These are phyloP conservation scores for Ceuthmochares aereus DNA, from an alignment of 2,113 vertebrate genomes.

Conservation along the genomic window DNA sequence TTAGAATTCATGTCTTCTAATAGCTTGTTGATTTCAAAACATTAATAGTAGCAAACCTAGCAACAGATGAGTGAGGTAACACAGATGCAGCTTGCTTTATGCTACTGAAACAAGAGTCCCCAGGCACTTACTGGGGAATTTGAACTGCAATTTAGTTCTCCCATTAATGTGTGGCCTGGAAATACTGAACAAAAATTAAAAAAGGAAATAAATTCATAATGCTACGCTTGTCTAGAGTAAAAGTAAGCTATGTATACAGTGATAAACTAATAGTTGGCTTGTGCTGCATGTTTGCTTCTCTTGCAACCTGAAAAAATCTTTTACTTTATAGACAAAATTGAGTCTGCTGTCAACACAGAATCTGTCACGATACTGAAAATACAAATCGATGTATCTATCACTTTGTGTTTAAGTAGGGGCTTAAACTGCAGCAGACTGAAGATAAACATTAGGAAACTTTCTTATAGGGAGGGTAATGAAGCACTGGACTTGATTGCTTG, in stretches of 20 bases:
- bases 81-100: not conserved
- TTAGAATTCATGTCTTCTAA: not conserved
- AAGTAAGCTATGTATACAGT: not conserved
- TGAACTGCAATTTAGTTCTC: not conserved
- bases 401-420: not conserved
- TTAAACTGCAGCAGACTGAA: not conserved
- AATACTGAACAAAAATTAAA: not conserved
- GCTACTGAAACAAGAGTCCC: not conserved
- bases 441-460: slow-evolving; percentile 33
- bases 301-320: not conserved
- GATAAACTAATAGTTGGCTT: not conserved
- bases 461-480: not conserved
- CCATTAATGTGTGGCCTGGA: not conserved
- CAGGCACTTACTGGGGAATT: not conserved
- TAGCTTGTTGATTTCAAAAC: not conserved
- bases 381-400: not conserved
- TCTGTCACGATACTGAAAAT: not conserved
- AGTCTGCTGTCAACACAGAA: not conserved
- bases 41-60: not conserved
- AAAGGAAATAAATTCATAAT: not conserved
- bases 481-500: not conserved
- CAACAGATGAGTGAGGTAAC: not conserved
- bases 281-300: not conserved
- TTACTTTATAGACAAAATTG: not conserved
- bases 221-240: not conserved